phyloP scores from a whole-genome alignment of 2,888 invertebrate species.

The Hypomecis punctinalis region DNA sequence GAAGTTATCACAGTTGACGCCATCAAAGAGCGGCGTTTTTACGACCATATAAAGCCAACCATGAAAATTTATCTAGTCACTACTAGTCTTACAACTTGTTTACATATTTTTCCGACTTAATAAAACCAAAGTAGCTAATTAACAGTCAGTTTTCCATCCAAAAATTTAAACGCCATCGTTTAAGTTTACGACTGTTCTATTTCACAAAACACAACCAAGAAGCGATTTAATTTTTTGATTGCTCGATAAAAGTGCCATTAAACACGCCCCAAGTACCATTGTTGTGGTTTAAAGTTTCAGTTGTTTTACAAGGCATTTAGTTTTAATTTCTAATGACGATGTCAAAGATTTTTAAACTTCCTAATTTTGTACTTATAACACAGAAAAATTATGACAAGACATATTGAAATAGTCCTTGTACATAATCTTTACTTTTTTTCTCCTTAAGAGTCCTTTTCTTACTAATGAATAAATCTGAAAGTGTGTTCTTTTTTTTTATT shows the following conservation, averaged over 20 bases:
- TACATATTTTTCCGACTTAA: conserved; percentile 10
- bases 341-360: not conserved
- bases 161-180: conserved; percentile 33
- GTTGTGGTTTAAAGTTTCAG: conserved; percentile 34
- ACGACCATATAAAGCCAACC: not conserved
- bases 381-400: too few relatives aligned
- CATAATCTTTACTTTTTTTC: too few relatives aligned
- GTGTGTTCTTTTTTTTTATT: too few relatives aligned
- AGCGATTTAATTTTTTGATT: conserved; percentile 40
- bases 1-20: not conserved
- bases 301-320: conserved; percentile 24
- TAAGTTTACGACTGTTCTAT: conserved; percentile 33
- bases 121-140: conserved; percentile 28
- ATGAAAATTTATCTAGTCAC: not conserved
- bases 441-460: too few relatives aligned
- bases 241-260: conserved; percentile 39
- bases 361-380: not conserved
- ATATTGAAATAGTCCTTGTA: too few relatives aligned
- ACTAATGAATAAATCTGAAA: too few relatives aligned
- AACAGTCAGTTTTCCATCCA: conserved; percentile 30
- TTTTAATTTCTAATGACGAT: conserved; percentile 12
- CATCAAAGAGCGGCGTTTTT: conserved; percentile 3
- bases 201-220: conserved; percentile 32
- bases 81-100: conserved; percentile 17
- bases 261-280: conserved; percentile 39